Base-by-base conservation (phyloP, 2,888 invertebrate genomes). In the Eristalinus sepulchralis region DNA sequence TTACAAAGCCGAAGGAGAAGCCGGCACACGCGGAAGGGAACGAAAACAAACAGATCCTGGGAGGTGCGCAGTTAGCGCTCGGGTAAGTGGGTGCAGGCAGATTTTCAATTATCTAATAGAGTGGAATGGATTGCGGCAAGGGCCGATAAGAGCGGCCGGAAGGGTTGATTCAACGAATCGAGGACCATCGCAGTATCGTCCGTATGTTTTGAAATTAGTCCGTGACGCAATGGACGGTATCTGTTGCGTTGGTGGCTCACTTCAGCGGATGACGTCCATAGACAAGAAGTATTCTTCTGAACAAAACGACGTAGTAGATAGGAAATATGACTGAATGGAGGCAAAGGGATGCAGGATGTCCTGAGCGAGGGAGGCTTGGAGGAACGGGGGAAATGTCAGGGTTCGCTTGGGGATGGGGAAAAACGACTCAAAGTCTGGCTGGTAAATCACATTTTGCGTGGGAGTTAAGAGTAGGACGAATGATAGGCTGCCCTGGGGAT, bases 101-200 rank as follows among this genome's bases (percentile, higher is more conserved):
- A 39, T 68, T 81, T 73, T 81, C 36, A 85, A 81, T 85, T 76
- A 85, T 76, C 71, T 85, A 77, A 68, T 81, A 81, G 84, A 85
- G 84, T 63, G 77, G 77, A 85, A 85, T 85, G 63, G 62, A 60
- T 73, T 76, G 62, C 36, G 22, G 3, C 5, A 31, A 57, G 27
- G 17, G 62, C 17, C 31, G n/a, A 11, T 2, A 34, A 22, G 1
- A 55, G 36, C 22, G 33, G 27, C 31, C 24, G 22, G 10, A 3
- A 22, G 57, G 57, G 22, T 24, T 57, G 10, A 57, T 24, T 20
- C 57, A 4, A 24, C 8, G 57, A 57, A 10, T 24, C 9, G 57
- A 22, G 20, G 36, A 24, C n/a, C 11, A 10, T n/a, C 57, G 47
- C 66, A 17, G 1, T 17, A 8, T 2, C 6, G 57, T 39, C 66